These are phyloP conservation scores for Dermochelys coriacea DNA, from an alignment of 2,797 vertebrate species.

Conservation along the genomic window DNA sequence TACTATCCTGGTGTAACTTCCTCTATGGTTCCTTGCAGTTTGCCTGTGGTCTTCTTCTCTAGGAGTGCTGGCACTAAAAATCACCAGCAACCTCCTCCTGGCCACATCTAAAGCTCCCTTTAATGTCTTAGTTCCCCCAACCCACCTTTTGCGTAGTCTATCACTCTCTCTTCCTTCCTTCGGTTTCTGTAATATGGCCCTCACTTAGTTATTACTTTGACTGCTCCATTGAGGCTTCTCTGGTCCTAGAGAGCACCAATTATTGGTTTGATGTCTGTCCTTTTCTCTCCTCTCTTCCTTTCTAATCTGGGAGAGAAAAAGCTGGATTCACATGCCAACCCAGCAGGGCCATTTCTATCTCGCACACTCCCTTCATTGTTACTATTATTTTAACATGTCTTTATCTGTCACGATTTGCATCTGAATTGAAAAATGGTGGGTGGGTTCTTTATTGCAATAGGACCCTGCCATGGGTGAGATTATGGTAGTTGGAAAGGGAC, in stretches of 20 bases:
- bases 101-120: neutral
- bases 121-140: neutral
- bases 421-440: slow-evolving; percentile 48
- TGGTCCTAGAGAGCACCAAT: slow-evolving; percentile 1
- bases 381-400: slow-evolving; percentile 44
- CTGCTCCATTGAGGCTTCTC: slow-evolving; percentile 1
- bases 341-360: neutral
- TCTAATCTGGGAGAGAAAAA: slow-evolving; percentile 7
- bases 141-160: neutral
- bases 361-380: slow-evolving; percentile 36
- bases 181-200: neutral
- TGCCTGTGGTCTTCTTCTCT: neutral
- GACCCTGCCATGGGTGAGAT: neutral
- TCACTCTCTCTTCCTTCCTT: slow-evolving; percentile 9
- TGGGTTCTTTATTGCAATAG: slow-evolving; percentile 12
- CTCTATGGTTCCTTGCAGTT: fast-evolving
- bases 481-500: slow-evolving; percentile 33
- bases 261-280: slow-evolving; percentile 20
- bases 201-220: neutral
- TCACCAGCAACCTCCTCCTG: neutral
- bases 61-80: neutral
- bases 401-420: slow-evolving; percentile 29
- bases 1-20: fast-evolving
- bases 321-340: neutral
- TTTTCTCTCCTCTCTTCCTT: slow-evolving; percentile 3